Evolutionary conservation across 2,113 vertebrate species (phyloP), one percentile per base, ranked within the genome.

Genomic region (Oryzias melastigma): DNA sequence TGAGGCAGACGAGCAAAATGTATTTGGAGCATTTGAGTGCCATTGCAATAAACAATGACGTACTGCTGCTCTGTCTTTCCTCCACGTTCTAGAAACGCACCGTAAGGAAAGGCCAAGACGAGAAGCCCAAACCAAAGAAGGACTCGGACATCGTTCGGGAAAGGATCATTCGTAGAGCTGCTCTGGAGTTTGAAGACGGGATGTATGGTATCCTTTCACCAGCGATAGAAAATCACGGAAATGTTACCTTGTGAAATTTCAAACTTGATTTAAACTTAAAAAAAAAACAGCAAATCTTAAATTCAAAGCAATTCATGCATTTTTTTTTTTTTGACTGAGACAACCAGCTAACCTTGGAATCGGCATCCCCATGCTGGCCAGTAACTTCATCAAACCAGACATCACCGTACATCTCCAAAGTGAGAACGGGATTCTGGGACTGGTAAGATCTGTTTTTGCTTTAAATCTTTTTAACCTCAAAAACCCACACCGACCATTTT

Each of bases 351-450:
- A 99, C 85, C 90, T 99, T 65, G 97, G 97, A 54, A 99, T 99
- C 65, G 97, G 97, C 59, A 99, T 99, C 62, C 97, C 97, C 5
- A 93, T 98, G 84, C 59, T 99, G 90, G 97, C 97, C 68, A 99
- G 97, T 87, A 98, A 98, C 88, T 99, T 95, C 74, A 99, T 99
- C 78, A 95, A 92, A 73, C 91, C 94, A 44, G 90, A 95, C 63
- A 98, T 98, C 81, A 96, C 92, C 8, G 96, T 99, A 48, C 93
- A 98, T 81, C 93, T 99, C 53, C 97, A 99, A 87, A 99, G 97
- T 85, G 97, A 99, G 92, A 99, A 99, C 83, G 97, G 97, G 69
- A 93, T 98, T 81, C 86, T 98, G 72, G 97, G 97, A 78, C 87
- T 98, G 95, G 97, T 99, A 94, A 95, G 95, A 73, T 55, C 22